These are phyloP conservation scores for Calcarius lapponicus DNA, from an alignment of 2,797 vertebrate genomes.

Conservation along the genomic window DNA sequence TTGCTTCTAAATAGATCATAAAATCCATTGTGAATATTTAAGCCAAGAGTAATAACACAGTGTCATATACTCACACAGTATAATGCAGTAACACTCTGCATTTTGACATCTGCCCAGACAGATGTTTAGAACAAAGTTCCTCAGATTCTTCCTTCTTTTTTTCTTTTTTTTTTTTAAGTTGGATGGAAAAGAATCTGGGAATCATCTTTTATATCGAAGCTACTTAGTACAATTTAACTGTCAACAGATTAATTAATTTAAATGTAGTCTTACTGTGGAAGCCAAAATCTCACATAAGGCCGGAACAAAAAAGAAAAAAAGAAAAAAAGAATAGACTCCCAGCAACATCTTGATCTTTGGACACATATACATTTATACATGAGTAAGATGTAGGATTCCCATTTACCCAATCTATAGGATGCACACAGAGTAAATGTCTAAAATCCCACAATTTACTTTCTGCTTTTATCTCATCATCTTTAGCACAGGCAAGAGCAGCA, in stretches of 20 bases:
- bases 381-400: neutral
- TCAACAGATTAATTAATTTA: constrained; percentile 74
- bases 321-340: neutral
- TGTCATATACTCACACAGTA: constrained; percentile 62
- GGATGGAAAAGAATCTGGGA: constrained; percentile 64
- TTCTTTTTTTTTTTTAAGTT: constrained; percentile 1
- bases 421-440: neutral
- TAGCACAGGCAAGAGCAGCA: neutral
- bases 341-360: neutral
- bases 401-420: neutral
- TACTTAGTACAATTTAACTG: constrained; percentile 71
- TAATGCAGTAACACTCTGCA: constrained; percentile 46
- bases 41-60: constrained; percentile 60
- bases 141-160: constrained; percentile 1
- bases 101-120: constrained; percentile 77
- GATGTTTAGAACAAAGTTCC: constrained; percentile 72
- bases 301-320: neutral
- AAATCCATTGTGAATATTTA: constrained; percentile 68
- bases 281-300: constrained; percentile 13
- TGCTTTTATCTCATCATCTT: neutral
- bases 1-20: constrained; percentile 59
- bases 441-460: neutral
- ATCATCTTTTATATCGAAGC: constrained; percentile 66
- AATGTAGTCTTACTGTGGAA: constrained; percentile 51
- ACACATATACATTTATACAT: neutral